Evolutionary conservation across 2,888 invertebrate species (phyloP).

Genomic region (Phortica okadai): DNA sequence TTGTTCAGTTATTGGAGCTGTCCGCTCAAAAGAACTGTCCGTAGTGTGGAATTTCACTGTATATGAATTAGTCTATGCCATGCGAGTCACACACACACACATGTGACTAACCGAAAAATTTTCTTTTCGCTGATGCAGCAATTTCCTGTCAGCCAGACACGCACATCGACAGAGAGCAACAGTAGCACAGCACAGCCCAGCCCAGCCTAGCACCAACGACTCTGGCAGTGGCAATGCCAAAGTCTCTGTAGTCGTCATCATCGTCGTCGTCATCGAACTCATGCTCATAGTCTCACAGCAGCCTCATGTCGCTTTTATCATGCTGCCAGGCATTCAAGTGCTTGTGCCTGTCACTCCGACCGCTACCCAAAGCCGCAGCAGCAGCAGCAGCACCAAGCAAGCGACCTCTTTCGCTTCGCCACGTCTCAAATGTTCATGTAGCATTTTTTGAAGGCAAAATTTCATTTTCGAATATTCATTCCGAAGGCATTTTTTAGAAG

Average conservation of each 20-base stretch:
- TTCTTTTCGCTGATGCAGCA: constrained; percentile 68
- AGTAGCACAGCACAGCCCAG: not conserved
- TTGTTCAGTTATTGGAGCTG: no score
- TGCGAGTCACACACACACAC: not conserved
- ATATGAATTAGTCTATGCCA: no score
- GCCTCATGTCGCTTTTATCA: not conserved
- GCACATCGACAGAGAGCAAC: not conserved
- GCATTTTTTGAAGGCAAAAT: constrained; percentile 55
- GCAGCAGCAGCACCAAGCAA: not conserved
- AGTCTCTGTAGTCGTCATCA: not conserved
- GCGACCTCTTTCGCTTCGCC: not conserved
- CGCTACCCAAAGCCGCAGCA: no score
- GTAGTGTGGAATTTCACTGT: no score
- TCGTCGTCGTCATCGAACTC: no score
- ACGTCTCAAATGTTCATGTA: not conserved
- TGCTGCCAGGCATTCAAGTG: not conserved
- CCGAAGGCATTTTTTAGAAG: constrained; percentile 2
- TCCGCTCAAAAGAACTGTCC: no score
- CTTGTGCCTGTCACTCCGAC: not conserved
- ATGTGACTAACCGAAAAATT: constrained; percentile 63
- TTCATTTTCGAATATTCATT: constrained; percentile 65
- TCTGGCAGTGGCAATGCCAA: not conserved
- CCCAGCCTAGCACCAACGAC: not conserved
- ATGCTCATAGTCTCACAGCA: not conserved
- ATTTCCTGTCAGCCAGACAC: constrained; percentile 52